phyloP scores from a whole-genome alignment of 2,888 invertebrate genomes.

The Lasioglossum oenotherae region DNA sequence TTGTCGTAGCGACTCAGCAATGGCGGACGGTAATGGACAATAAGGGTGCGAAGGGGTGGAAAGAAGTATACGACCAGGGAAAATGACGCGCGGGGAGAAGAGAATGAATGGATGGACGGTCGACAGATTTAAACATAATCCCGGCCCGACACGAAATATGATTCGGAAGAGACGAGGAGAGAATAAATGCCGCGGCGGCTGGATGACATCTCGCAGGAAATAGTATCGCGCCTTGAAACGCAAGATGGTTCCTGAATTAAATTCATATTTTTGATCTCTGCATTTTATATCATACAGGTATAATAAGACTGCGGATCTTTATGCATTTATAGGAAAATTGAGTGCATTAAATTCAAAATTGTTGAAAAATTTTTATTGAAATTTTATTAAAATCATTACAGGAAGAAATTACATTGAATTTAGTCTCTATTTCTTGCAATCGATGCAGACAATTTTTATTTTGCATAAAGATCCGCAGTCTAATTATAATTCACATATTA shows the following conservation, averaged over 20 bases:
- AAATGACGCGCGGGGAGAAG: constrained; percentile 25
- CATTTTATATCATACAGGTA: neutral
- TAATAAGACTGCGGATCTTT: no score
- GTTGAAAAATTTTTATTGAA: no score
- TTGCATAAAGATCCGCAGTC: no score
- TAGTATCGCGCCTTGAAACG: constrained; percentile 40
- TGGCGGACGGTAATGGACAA: constrained; percentile 56
- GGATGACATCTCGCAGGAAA: constrained; percentile 27
- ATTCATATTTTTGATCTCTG: neutral
- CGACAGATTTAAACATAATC: constrained; percentile 49
- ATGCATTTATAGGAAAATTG: no score
- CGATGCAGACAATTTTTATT: no score
- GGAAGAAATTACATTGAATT: no score
- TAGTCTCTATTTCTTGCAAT: no score
- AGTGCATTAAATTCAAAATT: no score
- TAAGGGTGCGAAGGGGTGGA: constrained; percentile 25
- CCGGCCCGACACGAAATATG: constrained; percentile 30
- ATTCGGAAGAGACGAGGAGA: constrained; percentile 27
- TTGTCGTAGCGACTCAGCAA: constrained; percentile 9
- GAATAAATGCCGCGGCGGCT: constrained; percentile 26
- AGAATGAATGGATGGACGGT: constrained; percentile 34
- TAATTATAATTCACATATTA: no score
- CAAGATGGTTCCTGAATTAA: constrained; percentile 12
- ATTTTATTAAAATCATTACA: no score
- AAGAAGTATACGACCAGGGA: constrained; percentile 29